Evolutionary conservation across 2,797 vertebrate species (phyloP), one percentile per base, ranked within the genome.

Genomic region (Meriones psammophilus): DNA sequence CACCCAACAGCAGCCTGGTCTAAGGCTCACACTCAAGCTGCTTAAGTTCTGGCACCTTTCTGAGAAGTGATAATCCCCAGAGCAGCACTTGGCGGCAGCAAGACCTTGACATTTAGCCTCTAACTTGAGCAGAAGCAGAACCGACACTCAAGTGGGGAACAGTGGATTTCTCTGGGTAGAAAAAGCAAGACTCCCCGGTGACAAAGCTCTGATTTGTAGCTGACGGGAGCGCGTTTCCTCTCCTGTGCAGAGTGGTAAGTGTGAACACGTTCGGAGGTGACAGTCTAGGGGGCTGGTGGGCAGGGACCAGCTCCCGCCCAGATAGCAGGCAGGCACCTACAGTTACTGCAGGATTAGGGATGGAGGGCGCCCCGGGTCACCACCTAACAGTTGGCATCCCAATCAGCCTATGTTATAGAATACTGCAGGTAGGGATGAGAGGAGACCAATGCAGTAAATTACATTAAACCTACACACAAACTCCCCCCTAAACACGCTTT

Each of bases 41-140:
- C 92, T 96, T 83, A 94, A 1, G 84, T 92, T 96, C 92, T 95
- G 80, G 97, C 95, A 97, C 86, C 56, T 97, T 97, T 84, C 33
- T 12, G 1, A 22, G 90, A 42, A 97, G 97, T 92, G 97, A 98
- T 83, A 97, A 98, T 98, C 97, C 97, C 93, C 83, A 94, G 83
- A 94, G 94, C 97, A 96, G 90, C 96, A 90, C 86, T 96, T 97
- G 97, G 95, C 96, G 98, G 94, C 94, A 96, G 81, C 33, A 39
- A 60, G 76, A 62, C 77, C 95, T 92, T 94, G 95, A 87, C 60
- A 92, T 97, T 98, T 97, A 96, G 20, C 68, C 89, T 96, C 56
- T 95, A 93, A 94, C 91, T 42, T 92, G 80, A 73, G 56, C 83
- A 84, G 77, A 74, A 88, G 89, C 0, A 2, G 24, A 92, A 97